Conservation (phyloP, 2,797 vertebrate species). For the Enteromius viviparus region DNA sequence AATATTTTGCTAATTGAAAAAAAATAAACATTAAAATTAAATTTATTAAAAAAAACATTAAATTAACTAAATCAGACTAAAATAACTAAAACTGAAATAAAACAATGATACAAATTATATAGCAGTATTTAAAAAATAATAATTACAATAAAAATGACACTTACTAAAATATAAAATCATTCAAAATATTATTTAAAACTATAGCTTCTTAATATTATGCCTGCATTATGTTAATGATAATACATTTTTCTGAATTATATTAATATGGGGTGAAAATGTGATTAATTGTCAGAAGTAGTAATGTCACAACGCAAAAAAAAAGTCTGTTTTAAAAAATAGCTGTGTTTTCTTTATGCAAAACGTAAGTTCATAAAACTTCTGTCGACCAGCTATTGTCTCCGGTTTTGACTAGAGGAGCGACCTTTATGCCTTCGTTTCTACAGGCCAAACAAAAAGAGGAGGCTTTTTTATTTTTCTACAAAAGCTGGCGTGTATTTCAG, state of each 20-base stretch:
- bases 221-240: background rate
- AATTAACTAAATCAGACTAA: background rate
- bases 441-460: slow-evolving; percentile 15
- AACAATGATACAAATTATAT: background rate
- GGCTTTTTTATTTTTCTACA: background rate
- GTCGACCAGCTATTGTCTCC: background rate
- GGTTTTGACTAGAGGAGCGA: slow-evolving; percentile 8
- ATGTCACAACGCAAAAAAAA: background rate
- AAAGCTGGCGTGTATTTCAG: slow-evolving; percentile 2
- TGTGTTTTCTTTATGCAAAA: slow-evolving; percentile 15
- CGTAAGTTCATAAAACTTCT: background rate
- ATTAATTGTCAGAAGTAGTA: background rate
- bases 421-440: background rate
- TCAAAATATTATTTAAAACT: background rate
- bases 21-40: background rate
- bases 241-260: background rate
- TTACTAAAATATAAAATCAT: background rate
- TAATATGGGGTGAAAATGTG: background rate
- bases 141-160: background rate
- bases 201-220: background rate
- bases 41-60: background rate
- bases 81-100: background rate
- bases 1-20: background rate
- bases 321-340: background rate
- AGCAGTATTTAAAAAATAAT: background rate